Percentiles rank a stretch among this genome's conserved stretches.
phyloP scores from a whole-genome alignment of 92 coral and sea anemone species.

The Virgularia gustaviana region DNA sequence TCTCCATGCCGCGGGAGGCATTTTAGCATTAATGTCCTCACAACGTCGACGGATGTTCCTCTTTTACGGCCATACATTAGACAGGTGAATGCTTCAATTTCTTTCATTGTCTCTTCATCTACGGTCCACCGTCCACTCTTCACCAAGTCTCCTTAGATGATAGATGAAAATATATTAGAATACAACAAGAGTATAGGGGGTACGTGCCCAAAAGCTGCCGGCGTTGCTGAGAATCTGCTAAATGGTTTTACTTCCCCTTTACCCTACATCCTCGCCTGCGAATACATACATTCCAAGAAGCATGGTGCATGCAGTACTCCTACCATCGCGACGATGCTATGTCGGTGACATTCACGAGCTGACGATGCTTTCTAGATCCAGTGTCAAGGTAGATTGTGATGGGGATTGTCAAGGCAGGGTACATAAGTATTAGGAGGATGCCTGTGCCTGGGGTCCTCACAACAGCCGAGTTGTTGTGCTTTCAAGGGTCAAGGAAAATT shows the following conservation, averaged over 20 bases:
- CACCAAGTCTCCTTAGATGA: constrained; percentile 58
- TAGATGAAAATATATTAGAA: too few species aligned
- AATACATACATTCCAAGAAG: too few species aligned
- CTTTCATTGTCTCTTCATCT: constrained; percentile 36
- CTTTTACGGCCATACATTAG: constrained; percentile 35
- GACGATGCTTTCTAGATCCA: constrained; percentile 54
- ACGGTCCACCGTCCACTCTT: constrained; percentile 52
- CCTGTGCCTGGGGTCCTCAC: constrained; percentile 61
- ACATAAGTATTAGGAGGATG: constrained; percentile 53
- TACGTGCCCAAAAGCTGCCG: too few species aligned
- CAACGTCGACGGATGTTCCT: constrained; percentile 38
- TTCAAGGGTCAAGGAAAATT: too few species aligned
- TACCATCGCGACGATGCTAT: too few species aligned
- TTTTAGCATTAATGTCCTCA: constrained; percentile 34
- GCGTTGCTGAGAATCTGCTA: too few species aligned
- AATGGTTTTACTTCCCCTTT: too few species aligned
- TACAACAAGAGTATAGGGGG: too few species aligned
- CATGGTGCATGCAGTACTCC: too few species aligned
- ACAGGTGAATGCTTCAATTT: constrained; percentile 48
- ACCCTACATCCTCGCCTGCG: too few species aligned
- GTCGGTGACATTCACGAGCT: constrained; percentile 51
- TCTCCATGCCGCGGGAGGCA: too few species aligned
- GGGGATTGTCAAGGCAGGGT: constrained; percentile 54
- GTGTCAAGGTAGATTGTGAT: constrained; percentile 55
- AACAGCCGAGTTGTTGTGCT: constrained; percentile 55